A percentile compares a stretch with the other conserved stretches of the same genome.
Conservation (phyloP, 2,888 invertebrate genomes). For the Drosophila kanekoi region DNA sequence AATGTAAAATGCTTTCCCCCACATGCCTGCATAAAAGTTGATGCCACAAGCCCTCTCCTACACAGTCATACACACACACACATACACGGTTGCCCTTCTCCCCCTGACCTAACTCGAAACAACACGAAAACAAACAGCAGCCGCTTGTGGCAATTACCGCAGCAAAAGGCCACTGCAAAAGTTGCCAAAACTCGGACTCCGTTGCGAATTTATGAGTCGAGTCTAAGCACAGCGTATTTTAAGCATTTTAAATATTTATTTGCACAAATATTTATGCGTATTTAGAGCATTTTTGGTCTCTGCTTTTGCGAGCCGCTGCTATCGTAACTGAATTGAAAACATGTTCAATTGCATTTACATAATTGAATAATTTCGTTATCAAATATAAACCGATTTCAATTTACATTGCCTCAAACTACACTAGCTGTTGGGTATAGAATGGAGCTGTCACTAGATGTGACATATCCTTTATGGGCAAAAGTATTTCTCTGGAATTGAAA, state of each 20-base stretch:
- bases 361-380: slow-evolving; percentile 56
- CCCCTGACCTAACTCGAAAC: background rate
- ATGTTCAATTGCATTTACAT: slow-evolving; percentile 49
- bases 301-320: slow-evolving; percentile 5
- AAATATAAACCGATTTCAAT: slow-evolving; percentile 45
- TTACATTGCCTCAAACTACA: slow-evolving; percentile 17
- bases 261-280: slow-evolving; percentile 2
- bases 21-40: slow-evolving; percentile 63
- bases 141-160: slow-evolving; percentile 67
- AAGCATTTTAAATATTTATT: slow-evolving; percentile 32
- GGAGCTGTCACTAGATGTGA: background rate
- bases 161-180: slow-evolving; percentile 56
- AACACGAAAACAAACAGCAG: slow-evolving; percentile 56
- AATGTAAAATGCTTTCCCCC: slow-evolving; percentile 55
- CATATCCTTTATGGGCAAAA: too few relatives aligned
- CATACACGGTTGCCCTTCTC: too few relatives aligned
- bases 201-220: slow-evolving; percentile 31
- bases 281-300: slow-evolving; percentile 1
- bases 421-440: background rate
- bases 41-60: slow-evolving; percentile 13
- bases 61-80: slow-evolving; percentile 7
- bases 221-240: slow-evolving; percentile 20
- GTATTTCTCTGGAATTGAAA: too few relatives aligned
- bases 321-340: slow-evolving; percentile 30
- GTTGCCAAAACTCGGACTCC: slow-evolving; percentile 41